A percentile compares a stretch with the other conserved stretches of the same genome.
These are phyloP conservation scores for Asteroscopus sphinx DNA, from an alignment of 2,888 invertebrate species.

Conservation along the genomic window DNA sequence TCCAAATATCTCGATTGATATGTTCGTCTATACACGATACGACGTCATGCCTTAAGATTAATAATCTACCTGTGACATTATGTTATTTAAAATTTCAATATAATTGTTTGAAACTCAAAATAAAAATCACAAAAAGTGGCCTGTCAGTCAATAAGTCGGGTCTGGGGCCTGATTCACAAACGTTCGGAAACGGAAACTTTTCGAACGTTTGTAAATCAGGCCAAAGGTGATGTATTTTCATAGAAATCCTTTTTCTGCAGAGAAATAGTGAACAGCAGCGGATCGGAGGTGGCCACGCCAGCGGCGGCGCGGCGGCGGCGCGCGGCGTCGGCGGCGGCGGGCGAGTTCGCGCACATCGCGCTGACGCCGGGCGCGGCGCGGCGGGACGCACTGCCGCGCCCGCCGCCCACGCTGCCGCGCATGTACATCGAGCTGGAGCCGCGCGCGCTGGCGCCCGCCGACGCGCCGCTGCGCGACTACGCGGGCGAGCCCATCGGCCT, in stretches of 20 bases:
- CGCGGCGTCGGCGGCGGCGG: conserved; percentile 24
- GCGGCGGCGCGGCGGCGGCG: conserved; percentile 32
- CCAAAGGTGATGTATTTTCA: no score
- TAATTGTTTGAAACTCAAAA: no score
- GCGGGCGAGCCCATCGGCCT: conserved; percentile 76
- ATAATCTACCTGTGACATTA: no score
- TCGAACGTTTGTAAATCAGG: no score
- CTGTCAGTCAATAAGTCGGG: no score
- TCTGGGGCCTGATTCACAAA: no score
- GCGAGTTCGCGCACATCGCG: conserved; percentile 53
- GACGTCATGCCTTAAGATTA: no score
- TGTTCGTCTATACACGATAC: no score
- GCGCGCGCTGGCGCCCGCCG: conserved; percentile 66
- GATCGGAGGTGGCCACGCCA: conserved; percentile 1
- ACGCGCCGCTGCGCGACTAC: conserved; percentile 76
- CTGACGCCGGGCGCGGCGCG: conserved; percentile 54
- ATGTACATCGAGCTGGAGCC: conserved; percentile 83
- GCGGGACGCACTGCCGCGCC: conserved; percentile 62
- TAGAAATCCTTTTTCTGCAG: conserved; percentile 5
- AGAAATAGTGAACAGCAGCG: conserved; percentile 1
- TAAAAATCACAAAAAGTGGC: no score
- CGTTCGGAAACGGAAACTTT: no score
- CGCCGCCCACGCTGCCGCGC: conserved; percentile 83
- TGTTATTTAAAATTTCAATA: no score
- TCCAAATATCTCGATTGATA: no score